Evolutionary conservation across 2,888 invertebrate genomes (phyloP), one percentile per base, ranked within the genome.

Genomic region (Thymelicus lineola): DNA sequence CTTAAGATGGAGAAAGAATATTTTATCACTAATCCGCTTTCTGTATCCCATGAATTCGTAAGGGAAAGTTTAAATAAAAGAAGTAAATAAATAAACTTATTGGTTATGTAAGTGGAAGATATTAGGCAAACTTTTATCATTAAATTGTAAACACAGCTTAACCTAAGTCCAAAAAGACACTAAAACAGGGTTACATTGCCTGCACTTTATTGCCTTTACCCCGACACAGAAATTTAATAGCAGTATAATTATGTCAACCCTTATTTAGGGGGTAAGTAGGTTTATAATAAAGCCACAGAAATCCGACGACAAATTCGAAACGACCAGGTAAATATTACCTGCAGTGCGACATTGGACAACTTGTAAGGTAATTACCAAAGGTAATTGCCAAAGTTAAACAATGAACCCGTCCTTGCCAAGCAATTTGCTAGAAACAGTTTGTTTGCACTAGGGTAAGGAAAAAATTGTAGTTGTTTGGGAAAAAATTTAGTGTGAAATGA

Each of bases 381-480:
- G 79, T 79, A 79, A 82, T 82, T 80, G 76, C 74, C 67, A 17
- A 78, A 78, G 80, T 80, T 81, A 78, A 82, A 80, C 80, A 82
- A 78, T 73, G 73, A 73, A 77, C 58, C 58, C 36, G 57, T 45
- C 70, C 62, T 66, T 72, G 64, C 64, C 62, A 65, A 69, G 70
- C 63, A 62, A 70, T 72, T 72, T 68, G 61, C 67, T 66, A 66
- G 58, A 46, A 58, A 66, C 46, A 46, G 55, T 45, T 28, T 36
- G 63, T 36, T 50, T 12, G 36, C 12, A 15, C 20, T 60, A 12
- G 61, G 28, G 28, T 5, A 20, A n/a, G 14, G 57, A 55, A 72
- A 65, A 72, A 64, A 57, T 55, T 7, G 38, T 42, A 12, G 64
- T 20, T 10, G 38, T 38, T 50, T n/a, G 64, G 9, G 15, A 61